phyloP scores from a whole-genome alignment of 2,797 vertebrate genomes.

The Arctocebus calabarensis region DNA sequence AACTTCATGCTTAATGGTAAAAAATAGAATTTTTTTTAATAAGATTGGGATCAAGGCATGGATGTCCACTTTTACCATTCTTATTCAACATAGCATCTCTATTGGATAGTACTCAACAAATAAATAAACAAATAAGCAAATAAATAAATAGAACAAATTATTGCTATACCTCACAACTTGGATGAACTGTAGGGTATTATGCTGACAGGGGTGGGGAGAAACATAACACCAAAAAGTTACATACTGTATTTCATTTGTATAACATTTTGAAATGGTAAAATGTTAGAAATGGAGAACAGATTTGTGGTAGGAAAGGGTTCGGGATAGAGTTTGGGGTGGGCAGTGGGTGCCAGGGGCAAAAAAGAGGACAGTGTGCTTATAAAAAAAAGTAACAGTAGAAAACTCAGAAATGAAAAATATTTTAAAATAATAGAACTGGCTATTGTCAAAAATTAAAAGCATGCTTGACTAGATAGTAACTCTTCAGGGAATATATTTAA shows the following conservation, averaged over 20 bases:
- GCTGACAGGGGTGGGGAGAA: not conserved
- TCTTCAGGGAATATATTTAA: not conserved
- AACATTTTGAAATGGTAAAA: not conserved
- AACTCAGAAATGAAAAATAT: not conserved
- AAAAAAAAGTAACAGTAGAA: not conserved
- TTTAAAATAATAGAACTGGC: not conserved
- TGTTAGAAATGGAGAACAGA: conserved; percentile 25
- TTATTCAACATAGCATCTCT: not conserved
- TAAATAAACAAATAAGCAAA: too few species aligned
- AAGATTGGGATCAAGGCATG: not conserved
- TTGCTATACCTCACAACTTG: not conserved
- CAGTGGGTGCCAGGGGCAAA: not conserved
- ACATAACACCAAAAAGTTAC: not conserved
- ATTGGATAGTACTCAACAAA: not conserved
- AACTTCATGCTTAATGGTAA: not conserved
- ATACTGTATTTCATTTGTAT: not conserved
- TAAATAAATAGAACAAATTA: not conserved
- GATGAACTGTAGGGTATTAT: not conserved
- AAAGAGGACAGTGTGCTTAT: not conserved
- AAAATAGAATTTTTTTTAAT: not conserved
- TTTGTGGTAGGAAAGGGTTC: not conserved
- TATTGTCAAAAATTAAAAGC: not conserved
- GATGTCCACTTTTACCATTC: not conserved
- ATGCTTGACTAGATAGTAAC: not conserved
- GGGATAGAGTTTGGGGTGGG: not conserved